Percentiles rank a stretch among this genome's conserved stretches.
Evolutionary conservation across 2,888 invertebrate species (phyloP).

Genomic region (Cantharis rufa): DNA sequence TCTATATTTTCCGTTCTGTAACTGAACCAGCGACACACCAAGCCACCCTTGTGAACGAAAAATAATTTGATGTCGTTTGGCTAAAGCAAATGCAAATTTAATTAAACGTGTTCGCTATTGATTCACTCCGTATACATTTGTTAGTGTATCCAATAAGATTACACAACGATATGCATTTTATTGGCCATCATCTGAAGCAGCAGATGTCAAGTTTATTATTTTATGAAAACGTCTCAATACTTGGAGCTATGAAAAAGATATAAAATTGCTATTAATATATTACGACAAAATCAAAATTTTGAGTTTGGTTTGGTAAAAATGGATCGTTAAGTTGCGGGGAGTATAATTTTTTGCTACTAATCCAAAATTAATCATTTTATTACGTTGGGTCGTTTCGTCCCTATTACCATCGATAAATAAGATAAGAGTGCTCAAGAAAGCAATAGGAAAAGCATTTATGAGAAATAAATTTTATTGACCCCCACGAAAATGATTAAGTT

Average conservation of each 20-base stretch:
- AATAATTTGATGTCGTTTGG: too few species aligned
- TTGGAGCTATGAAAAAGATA: slow-evolving; percentile 26
- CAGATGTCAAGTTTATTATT: slow-evolving; percentile 38
- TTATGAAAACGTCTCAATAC: slow-evolving; percentile 30
- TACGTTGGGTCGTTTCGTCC: background rate
- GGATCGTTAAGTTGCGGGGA: background rate
- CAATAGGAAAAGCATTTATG: background rate
- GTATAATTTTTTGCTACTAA: background rate
- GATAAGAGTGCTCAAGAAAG: background rate
- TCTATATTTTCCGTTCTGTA: too few species aligned
- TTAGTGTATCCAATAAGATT: slow-evolving; percentile 25
- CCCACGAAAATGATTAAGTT: background rate
- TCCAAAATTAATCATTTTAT: background rate
- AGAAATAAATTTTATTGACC: background rate
- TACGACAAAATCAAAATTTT: background rate
- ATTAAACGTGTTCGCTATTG: background rate
- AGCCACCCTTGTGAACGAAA: too few species aligned
- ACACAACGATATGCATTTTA: slow-evolving; percentile 32
- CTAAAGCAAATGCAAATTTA: background rate
- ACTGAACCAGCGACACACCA: too few species aligned
- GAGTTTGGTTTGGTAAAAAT: background rate
- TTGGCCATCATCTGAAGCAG: slow-evolving; percentile 32
- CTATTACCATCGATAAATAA: background rate
- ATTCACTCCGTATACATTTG: background rate
- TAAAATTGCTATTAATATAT: slow-evolving; percentile 26